A percentile compares a stretch with the other conserved stretches of the same genome.
phyloP scores from a whole-genome alignment of 53 echinoderm and acorn worm genomes.

The Arbacia lixula region DNA sequence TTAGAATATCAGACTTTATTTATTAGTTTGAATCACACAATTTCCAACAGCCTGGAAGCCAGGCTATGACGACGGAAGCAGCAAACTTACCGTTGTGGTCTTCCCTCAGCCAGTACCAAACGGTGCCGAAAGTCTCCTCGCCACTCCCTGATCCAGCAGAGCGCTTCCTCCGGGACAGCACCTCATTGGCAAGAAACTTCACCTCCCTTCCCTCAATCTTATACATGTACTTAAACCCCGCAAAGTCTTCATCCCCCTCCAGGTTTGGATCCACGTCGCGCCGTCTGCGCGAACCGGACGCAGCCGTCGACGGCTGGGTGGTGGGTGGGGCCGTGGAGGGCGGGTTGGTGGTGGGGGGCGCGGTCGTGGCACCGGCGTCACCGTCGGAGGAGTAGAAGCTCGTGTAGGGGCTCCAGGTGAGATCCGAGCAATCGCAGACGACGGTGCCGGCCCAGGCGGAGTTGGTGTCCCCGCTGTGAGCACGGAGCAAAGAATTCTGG shows the following conservation, averaged over 20 bases:
- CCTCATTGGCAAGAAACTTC: background rate
- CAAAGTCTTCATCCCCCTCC: conserved; percentile 3
- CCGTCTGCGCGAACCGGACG: background rate
- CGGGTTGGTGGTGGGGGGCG: background rate
- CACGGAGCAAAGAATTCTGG: conserved; percentile 45
- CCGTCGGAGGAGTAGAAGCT: conserved; percentile 6
- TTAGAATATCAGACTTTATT: too few relatives aligned
- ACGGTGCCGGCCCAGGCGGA: conserved; percentile 66
- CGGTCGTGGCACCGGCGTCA: background rate
- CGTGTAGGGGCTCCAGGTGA: conserved; percentile 69
- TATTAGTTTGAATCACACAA: too few relatives aligned
- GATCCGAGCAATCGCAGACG: conserved; percentile 61
- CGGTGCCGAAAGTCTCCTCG: conserved; percentile 17
- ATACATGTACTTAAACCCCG: conserved; percentile 3
- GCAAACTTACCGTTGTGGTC: conserved; percentile 72
- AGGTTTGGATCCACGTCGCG: background rate
- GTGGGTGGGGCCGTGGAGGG: background rate
- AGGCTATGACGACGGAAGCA: too few relatives aligned
- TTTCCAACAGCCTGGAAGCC: too few relatives aligned
- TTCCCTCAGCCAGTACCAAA: conserved; percentile 90
- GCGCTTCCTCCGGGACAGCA: background rate
- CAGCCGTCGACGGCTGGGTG: background rate
- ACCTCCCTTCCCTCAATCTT: conserved; percentile 3
- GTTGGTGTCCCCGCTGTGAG: conserved; percentile 29
- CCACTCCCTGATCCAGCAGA: background rate